Base-by-base conservation (phyloP, 2,888 invertebrate species). In the Platycheirus albimanus region DNA sequence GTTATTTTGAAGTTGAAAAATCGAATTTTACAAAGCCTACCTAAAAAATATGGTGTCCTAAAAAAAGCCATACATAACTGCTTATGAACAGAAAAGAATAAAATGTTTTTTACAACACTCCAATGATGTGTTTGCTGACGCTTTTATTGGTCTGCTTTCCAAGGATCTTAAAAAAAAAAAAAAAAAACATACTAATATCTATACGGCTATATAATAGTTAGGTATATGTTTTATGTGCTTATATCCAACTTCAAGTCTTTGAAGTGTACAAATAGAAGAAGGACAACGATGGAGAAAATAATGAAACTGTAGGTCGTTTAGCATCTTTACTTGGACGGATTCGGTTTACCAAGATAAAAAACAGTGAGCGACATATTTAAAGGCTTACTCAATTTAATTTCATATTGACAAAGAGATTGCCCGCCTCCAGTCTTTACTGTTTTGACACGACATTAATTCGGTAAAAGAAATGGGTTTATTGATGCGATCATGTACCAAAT, bases 91-190 rank as follows among this genome's bases (percentile, higher is more conserved):
- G 30, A 66, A 61, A 51, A 43, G 61, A 45, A 20, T 47, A 17
- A 30, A 47, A 17, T 52, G 33, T 63, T 74, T 74, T 49, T 38
- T 80, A 64, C 70, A 75, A 66, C 70, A 81, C 80, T 81, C 76
- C 66, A 58, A 49, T 70, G 66, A 81, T 81, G 80, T 81, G 76
- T 81, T 81, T 81, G 80, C 80, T 81, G 80, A 81, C 58, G 80
- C 52, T 76, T 81, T 81, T 76, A 81, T 81, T 81, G 71, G 76
- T 70, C 56, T 56, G 33, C 66, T 61, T 71, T 45, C 66, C 45
- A 76, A 71, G 71, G 66, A 47, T 81, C 58, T 81, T 81, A 15
- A 45, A 56, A 64, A 36, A 11, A 15, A 24, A 51, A 45, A 66
- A 54, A 43, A 71, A 19, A 28, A 11, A 3, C 6, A n/a, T 3